phyloP scores from a whole-genome alignment of 1,140 invertebrate genomes.

The Octopus sinensis region DNA sequence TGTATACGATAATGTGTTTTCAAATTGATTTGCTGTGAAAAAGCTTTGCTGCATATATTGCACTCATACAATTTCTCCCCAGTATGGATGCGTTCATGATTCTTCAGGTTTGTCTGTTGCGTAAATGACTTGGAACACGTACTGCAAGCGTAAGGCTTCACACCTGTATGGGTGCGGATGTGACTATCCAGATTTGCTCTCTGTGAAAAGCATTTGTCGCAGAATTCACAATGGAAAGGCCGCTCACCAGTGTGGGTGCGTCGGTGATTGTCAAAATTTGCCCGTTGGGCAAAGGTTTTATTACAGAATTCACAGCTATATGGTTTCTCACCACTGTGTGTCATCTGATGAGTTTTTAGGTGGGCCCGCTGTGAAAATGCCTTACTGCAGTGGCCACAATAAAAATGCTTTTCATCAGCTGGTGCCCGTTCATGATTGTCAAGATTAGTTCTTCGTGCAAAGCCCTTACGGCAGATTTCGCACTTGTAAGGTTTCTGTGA shows the following conservation, averaged over 20 bases:
- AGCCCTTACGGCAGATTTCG: constrained; percentile 35
- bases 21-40: constrained; percentile 70
- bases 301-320: constrained; percentile 69
- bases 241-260: constrained; percentile 47
- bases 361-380: constrained; percentile 61
- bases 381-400: constrained; percentile 50
- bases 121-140: constrained; percentile 97
- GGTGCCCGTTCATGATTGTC: constrained; percentile 25
- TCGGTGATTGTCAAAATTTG: constrained; percentile 63
- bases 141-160: constrained; percentile 67
- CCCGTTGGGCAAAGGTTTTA: constrained; percentile 70
- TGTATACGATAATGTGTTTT: constrained; percentile 49
- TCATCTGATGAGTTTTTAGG: constrained; percentile 62
- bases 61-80: constrained; percentile 88
- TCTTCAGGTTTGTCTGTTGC: constrained; percentile 65
- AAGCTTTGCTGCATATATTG: constrained; percentile 77
- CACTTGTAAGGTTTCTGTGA: constrained; percentile 70
- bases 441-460: constrained; percentile 26
- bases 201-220: constrained; percentile 58
- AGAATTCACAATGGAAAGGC: constrained; percentile 56
- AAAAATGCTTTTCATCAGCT: constrained; percentile 53
- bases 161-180: constrained; percentile 35
- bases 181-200: constrained; percentile 16
- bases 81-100: constrained; percentile 66
- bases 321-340: constrained; percentile 64